Base-by-base conservation (phyloP, 1,140 invertebrate genomes). In the Adelges cooleyi region DNA sequence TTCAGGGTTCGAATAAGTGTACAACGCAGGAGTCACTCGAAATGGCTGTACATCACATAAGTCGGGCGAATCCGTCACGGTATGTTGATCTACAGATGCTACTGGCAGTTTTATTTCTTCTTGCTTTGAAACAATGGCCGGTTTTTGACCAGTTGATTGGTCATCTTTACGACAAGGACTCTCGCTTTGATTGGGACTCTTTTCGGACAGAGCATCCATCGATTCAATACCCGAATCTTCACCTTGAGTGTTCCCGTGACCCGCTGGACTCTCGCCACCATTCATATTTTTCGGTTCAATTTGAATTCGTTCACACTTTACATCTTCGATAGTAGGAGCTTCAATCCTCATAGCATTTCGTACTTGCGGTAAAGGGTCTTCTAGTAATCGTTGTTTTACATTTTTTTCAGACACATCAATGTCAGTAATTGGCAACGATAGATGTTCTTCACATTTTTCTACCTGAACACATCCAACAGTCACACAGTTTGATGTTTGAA, bases 181-280 rank as follows among this genome's bases (percentile, higher is more conserved):
- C 70, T 82, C 81, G 27, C 81, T 85, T 73, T 92, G 89, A 73
- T 92, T 90, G 3, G 90, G 90, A 68, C 88, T 91, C 73, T 94
- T 94, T 71, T 94, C 90, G 22, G 89, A 92, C 3, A 92, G 74
- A 2, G 90, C 90, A 72, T 94, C 90, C 90, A 92, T 92, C 5
- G 89, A 92, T 73, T 94, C 90, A 18, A 94, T 92, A 2, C 90
- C 90, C 42, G 89, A 92, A 75, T 93, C 90, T 74, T 94, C 90
- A 20, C 89, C 89, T 67, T 74, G 71, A 18, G 69, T 74, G 66
- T 74, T 75, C 9, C 71, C 72, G 54, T 73, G 71, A 65, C 76
- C 68, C 15, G 67, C 49, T 17, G 59, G 59, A 56, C 62, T 65
- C 25, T 65, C 67, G 50, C 42, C 46, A 18, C 67, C 59, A 29